Conservation (phyloP, 2,797 vertebrate species). For the Synanceia verrucosa region DNA sequence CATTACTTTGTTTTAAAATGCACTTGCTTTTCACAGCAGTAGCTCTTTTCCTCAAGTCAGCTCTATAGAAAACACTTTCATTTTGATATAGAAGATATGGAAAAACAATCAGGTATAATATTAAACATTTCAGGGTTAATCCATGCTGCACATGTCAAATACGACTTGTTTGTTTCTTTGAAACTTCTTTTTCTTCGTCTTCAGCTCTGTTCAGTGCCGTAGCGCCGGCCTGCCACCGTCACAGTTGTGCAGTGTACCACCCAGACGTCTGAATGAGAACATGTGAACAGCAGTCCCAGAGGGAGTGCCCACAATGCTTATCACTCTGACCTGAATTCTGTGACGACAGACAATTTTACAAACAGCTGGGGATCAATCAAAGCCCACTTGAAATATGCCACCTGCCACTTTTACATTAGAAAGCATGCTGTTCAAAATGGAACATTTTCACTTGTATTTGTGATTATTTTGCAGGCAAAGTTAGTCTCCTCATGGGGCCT, state of each 20-base stretch:
- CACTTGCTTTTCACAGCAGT: slow-evolving; percentile 16
- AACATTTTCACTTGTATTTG: slow-evolving; percentile 84
- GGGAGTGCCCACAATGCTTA: slow-evolving; percentile 82
- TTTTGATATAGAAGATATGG: neutral
- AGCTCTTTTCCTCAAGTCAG: slow-evolving; percentile 5
- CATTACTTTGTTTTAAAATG: slow-evolving; percentile 55
- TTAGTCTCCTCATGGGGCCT: slow-evolving; percentile 81
- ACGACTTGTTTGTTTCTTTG: neutral
- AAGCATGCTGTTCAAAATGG: slow-evolving; percentile 85
- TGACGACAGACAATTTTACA: slow-evolving; percentile 86
- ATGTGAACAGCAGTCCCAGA: slow-evolving; percentile 73
- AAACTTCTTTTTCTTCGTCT: slow-evolving; percentile 4
- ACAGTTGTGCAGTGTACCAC: slow-evolving; percentile 14
- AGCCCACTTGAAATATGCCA: slow-evolving; percentile 83
- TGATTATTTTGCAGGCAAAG: slow-evolving; percentile 86
- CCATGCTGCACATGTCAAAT: neutral
- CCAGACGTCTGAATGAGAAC: slow-evolving; percentile 67
- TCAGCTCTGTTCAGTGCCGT: neutral
- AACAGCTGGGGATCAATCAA: slow-evolving; percentile 89
- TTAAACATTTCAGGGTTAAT: neutral
- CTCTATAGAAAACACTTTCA: slow-evolving; percentile 11
- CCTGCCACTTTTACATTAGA: slow-evolving; percentile 89
- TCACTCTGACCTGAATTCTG: slow-evolving; percentile 88
- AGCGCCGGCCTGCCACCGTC: slow-evolving; percentile 16
- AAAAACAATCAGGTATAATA: neutral